Conservation (phyloP, 2,797 vertebrate genomes). For the Phylloscopus collybita region DNA sequence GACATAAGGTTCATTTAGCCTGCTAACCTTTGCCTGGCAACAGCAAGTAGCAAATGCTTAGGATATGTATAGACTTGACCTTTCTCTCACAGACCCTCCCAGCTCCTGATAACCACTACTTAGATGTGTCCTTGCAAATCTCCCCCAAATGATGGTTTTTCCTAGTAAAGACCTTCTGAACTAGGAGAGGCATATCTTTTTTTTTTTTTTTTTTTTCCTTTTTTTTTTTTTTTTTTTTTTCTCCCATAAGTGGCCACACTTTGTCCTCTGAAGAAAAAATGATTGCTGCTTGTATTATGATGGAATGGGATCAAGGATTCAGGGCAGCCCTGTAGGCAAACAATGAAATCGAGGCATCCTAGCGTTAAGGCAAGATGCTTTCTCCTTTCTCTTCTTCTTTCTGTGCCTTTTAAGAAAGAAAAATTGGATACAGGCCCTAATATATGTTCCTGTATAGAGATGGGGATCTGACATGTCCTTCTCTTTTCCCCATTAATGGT, state of each 20-base stretch:
- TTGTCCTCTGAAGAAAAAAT: slow-evolving; percentile 1
- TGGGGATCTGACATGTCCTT: background rate
- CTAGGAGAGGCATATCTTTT: background rate
- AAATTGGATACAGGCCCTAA: background rate
- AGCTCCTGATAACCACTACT: slow-evolving; percentile 40
- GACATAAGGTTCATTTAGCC: slow-evolving; percentile 65
- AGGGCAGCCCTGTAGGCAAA: slow-evolving; percentile 39
- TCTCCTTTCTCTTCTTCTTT: slow-evolving; percentile 29
- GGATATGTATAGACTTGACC: slow-evolving; percentile 68
- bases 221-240: too few species aligned
- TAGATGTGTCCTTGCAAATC: slow-evolving; percentile 47
- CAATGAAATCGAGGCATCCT: slow-evolving; percentile 6
- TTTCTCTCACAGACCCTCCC: slow-evolving; percentile 52
- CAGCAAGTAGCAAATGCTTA: slow-evolving; percentile 63
- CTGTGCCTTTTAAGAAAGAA: background rate
- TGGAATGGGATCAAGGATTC: slow-evolving; percentile 40
- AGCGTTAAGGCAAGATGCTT: background rate
- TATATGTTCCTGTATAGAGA: background rate
- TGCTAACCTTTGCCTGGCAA: slow-evolving; percentile 67
- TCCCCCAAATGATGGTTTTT: background rate
- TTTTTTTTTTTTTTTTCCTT: too few species aligned
- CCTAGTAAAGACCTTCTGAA: background rate
- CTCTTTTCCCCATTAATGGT: background rate
- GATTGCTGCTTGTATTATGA: slow-evolving; percentile 24
- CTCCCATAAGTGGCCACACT: background rate